Evolutionary conservation across 64 coral and sea anemone species (phyloP).

Genomic region (Actinia equina): DNA sequence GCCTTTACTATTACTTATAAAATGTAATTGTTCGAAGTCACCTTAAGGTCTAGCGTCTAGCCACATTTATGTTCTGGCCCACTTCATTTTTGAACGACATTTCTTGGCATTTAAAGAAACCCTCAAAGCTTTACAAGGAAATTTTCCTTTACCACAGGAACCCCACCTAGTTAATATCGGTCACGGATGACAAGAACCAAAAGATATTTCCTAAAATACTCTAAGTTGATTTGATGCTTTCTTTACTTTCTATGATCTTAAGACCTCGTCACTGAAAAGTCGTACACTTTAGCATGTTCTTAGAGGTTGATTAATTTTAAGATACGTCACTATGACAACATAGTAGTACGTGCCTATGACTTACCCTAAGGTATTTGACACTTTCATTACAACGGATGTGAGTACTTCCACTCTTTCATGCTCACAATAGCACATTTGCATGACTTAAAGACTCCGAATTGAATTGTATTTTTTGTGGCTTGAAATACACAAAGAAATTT

Average conservation of each 20-base stretch:
- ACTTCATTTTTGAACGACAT: no score
- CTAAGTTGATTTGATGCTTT: neutral
- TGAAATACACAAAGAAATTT: no score
- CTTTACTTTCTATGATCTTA: neutral
- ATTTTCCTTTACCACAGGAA: neutral
- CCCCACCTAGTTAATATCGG: neutral
- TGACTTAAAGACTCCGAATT: neutral
- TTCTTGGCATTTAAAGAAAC: no score
- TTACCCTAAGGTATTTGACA: neutral
- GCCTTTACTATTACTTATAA: no score
- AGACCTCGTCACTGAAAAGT: neutral
- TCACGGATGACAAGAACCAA: neutral
- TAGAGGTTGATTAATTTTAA: neutral
- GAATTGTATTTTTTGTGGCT: no score
- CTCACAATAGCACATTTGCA: neutral
- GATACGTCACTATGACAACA: neutral
- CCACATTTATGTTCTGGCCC: no score
- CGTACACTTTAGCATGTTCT: neutral
- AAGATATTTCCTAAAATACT: neutral
- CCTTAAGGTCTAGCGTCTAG: no score
- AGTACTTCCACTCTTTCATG: neutral
- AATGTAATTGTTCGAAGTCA: no score
- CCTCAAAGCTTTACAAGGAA: no score
- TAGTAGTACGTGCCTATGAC: neutral
- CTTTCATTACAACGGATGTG: neutral